Conservation (phyloP, 2,113 vertebrate genomes). For the Circaetus gallicus region DNA sequence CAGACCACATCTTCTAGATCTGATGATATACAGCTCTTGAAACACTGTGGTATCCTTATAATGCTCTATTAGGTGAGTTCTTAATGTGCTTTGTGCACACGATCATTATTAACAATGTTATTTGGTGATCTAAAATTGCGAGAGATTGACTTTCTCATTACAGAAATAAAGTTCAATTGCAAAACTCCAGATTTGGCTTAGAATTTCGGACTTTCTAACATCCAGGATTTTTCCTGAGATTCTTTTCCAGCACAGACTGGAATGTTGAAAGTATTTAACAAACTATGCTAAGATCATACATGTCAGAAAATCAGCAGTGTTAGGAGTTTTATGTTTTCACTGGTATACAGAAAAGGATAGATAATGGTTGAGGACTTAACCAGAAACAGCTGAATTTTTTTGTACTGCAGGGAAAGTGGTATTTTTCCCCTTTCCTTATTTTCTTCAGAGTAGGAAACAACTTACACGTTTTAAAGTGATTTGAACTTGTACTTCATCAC, state of each 20-base stretch:
- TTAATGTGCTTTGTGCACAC: background rate
- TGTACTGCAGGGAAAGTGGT: background rate
- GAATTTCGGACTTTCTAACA: background rate
- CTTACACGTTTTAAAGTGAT: background rate
- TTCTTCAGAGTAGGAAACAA: background rate
- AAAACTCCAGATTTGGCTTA: background rate
- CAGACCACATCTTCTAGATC: background rate
- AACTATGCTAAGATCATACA: background rate
- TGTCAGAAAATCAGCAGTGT: background rate
- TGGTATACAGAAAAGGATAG: background rate
- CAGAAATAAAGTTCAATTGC: background rate
- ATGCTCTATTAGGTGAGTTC: background rate
- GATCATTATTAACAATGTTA: background rate
- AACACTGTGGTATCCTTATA: background rate
- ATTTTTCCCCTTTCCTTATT: background rate
- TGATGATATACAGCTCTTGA: background rate
- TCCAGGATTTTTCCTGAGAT: background rate
- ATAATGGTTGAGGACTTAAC: background rate
- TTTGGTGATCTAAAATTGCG: background rate
- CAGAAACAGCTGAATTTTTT: background rate
- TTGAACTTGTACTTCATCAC: background rate
- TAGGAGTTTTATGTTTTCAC: background rate
- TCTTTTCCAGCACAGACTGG: background rate
- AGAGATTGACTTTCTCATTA: background rate
- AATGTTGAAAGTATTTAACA: background rate